A percentile compares a stretch with the other conserved stretches of the same genome.
Evolutionary conservation across 1,140 invertebrate genomes (phyloP).

Genomic region (Aphidius ervi): DNA sequence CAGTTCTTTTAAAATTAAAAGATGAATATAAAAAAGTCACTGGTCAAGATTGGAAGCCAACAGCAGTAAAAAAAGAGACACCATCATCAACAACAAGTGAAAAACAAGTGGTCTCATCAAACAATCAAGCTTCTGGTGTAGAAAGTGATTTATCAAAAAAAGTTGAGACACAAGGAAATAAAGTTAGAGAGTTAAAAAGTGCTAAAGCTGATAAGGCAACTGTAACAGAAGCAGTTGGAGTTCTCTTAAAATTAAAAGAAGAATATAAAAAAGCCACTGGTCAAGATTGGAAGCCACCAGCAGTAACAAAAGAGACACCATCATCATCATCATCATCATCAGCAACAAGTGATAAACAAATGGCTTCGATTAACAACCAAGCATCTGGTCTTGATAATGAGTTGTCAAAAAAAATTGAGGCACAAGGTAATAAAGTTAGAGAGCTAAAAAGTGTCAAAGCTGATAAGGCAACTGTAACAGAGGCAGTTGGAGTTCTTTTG

Average conservation of each 20-base stretch:
- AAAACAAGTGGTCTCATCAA: background rate
- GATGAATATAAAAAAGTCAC: constrained; percentile 61
- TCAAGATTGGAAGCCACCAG: constrained; percentile 41
- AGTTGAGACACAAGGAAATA: constrained; percentile 33
- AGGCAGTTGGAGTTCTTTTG: constrained; percentile 54
- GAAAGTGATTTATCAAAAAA: constrained; percentile 23
- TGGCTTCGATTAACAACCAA: background rate
- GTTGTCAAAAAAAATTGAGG: constrained; percentile 28
- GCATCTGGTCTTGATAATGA: background rate
- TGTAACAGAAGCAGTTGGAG: constrained; percentile 31
- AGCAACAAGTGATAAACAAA: background rate
- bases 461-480: constrained; percentile 33
- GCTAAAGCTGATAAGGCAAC: constrained; percentile 45
- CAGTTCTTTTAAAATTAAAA: constrained; percentile 63
- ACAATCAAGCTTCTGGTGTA: background rate
- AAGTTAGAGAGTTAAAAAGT: constrained; percentile 48
- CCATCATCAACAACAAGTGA: background rate
- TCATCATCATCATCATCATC: no score
- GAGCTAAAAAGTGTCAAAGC: constrained; percentile 53
- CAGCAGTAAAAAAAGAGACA: background rate
- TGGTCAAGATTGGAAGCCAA: constrained; percentile 62
- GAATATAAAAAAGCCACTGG: constrained; percentile 75
- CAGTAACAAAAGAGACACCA: background rate
- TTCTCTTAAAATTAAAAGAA: constrained; percentile 70
- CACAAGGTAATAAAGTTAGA: constrained; percentile 36